Conservation (phyloP, 2,888 invertebrate species). For the Taenaris catops region DNA sequence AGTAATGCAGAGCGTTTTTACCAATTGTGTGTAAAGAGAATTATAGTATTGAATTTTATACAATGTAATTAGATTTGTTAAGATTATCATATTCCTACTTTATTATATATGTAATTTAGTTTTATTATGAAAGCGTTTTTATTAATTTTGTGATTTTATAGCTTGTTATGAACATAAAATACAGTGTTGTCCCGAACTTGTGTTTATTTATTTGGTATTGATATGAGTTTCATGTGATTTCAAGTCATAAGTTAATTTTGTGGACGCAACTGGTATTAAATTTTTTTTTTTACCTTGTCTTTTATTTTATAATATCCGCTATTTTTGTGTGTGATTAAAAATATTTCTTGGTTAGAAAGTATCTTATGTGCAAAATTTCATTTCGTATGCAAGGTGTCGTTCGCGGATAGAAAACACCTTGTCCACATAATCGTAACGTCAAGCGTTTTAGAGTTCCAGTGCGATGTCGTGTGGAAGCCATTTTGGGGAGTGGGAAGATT, state of each 20-base stretch:
- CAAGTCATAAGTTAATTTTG: slow-evolving; percentile 45
- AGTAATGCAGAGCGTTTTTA: slow-evolving; percentile 5
- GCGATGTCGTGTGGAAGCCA: too few relatives aligned
- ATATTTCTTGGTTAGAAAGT: background rate
- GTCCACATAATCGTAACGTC: too few relatives aligned
- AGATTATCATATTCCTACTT: slow-evolving; percentile 25
- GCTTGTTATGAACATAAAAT: slow-evolving; percentile 25
- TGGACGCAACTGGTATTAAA: slow-evolving; percentile 54
- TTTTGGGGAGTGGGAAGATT: too few relatives aligned
- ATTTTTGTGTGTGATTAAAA: background rate
- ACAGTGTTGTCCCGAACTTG: slow-evolving; percentile 28
- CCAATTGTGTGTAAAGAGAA: slow-evolving; percentile 40
- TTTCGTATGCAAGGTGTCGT: too few relatives aligned
- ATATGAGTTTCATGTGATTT: slow-evolving; percentile 13
- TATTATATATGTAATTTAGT: slow-evolving; percentile 20
- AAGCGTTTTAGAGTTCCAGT: too few relatives aligned
- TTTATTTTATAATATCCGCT: slow-evolving; percentile 15
- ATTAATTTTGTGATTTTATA: slow-evolving; percentile 45
- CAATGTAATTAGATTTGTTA: slow-evolving; percentile 31
- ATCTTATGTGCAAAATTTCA: too few relatives aligned
- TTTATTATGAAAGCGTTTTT: slow-evolving; percentile 25
- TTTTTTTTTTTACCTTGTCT: slow-evolving; percentile 30
- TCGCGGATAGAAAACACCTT: too few relatives aligned
- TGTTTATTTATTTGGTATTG: slow-evolving; percentile 21
- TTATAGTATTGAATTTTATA: slow-evolving; percentile 59